Percentiles rank a stretch among this genome's conserved stretches.
phyloP scores from a whole-genome alignment of 2,888 invertebrate genomes.

The Chamaedrilus cognettii region DNA sequence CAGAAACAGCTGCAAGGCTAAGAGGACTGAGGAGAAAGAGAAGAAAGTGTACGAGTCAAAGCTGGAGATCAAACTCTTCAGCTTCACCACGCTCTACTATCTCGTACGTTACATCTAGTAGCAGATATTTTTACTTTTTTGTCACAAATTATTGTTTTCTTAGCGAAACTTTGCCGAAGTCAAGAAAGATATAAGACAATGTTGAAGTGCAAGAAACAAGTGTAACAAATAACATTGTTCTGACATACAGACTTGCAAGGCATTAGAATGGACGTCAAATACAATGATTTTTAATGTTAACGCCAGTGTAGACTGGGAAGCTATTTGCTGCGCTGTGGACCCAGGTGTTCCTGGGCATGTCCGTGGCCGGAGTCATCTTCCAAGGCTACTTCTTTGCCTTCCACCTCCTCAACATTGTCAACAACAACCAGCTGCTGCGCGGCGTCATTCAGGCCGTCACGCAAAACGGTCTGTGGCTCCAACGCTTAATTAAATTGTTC shows the following conservation, averaged over 20 bases:
- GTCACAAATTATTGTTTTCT: no score
- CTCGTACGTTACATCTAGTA: conserved; percentile 39
- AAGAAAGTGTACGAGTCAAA: conserved; percentile 38
- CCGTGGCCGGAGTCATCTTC: conserved; percentile 42
- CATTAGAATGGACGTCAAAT: no score
- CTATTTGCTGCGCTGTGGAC: conserved; percentile 12
- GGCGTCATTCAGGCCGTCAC: conserved; percentile 51
- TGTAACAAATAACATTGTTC: no score
- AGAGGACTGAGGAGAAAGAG: conserved; percentile 24
- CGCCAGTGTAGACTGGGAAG: no score
- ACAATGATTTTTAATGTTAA: no score
- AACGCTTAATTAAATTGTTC: not conserved
- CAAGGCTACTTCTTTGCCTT: conserved; percentile 48
- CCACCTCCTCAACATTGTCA: conserved; percentile 47
- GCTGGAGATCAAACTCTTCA: conserved; percentile 40
- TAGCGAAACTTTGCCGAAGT: no score
- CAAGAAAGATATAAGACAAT: no score
- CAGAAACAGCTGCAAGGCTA: conserved; percentile 23
- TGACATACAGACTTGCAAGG: no score
- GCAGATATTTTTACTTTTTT: no score
- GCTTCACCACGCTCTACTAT: conserved; percentile 42
- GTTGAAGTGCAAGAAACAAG: no score
- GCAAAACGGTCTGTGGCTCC: conserved; percentile 44
- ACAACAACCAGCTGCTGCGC: conserved; percentile 48
- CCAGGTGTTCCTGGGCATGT: conserved; percentile 42